Evolutionary conservation across 2,797 vertebrate species (phyloP), one percentile per base, ranked within the genome.

Genomic region (Chaenodraco wilsoni): DNA sequence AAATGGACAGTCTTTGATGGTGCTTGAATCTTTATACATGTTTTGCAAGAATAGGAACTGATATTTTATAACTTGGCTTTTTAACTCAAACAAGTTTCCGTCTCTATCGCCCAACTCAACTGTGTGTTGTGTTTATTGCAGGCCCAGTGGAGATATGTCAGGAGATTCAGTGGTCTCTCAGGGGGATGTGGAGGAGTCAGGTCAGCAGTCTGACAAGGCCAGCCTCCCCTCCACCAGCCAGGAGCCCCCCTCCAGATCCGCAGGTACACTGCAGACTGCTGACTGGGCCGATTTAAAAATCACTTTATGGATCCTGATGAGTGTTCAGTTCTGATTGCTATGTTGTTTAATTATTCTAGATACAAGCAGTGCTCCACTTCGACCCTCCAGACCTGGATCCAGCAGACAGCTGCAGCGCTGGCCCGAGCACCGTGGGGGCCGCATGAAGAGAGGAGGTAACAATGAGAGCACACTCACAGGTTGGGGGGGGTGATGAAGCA

Each of bases 231-330:
- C 97, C 0, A 98, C 97, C 82, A 98, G 96, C 88, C 98, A 99
- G 89, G 97, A 99, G 77, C 97, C 97, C 13, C 96, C 98, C 17
- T 98, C 97, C 1, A 98, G 97, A 87, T 98, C 96, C 77, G 95
- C 96, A 89, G 97, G 97, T 98, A 91, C 7, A 60, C 49, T 40
- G 0, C 1, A 9, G 3, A 61, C 9, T 17, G 12, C 1, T 5
- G 6, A 0, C 50, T 64, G 10, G 7, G 13, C 50, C 16, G 1
- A 41, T 58, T 21, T 5, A 3, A 10, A 68, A 17, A 6, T 37
- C 5, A 33, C 44, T 3, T 14, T n/a, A 17, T 23, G 0, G 15
- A 5, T 73, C 23, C 15, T 3, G 2, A 19, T 48, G 9, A 46
- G 12, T 48, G n/a, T 13, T 27, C 4, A 46, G 14, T 17, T 68